Evolutionary conservation across 2,113 vertebrate species (phyloP), one percentile per base, ranked within the genome.

Genomic region (Ceuthmochares aereus): DNA sequence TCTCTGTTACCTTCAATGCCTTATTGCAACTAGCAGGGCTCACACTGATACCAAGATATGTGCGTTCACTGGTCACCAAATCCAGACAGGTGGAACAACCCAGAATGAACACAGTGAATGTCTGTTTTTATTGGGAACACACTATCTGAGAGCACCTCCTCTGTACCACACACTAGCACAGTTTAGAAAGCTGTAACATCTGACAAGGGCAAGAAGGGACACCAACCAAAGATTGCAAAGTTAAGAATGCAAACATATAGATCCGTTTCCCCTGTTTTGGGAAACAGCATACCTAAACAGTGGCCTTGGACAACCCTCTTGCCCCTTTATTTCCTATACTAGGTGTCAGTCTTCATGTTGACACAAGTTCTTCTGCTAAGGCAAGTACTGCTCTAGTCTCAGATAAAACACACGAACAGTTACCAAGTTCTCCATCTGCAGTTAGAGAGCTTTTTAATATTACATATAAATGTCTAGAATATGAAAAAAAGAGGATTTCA

Each of bases 11-110:
- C 7, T 87, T 27, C 29, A 68, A 26, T 12, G 43, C 29, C 10
- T 89, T n/a, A 42, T 6, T 18, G 84, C 26, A 91, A 68, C 64
- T 40, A 70, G 60, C 4, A 16, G 21, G 59, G 51, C 54, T 70
- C 40, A 36, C 30, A 6, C 20, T 9, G 32, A 37, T 7, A 26
- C 47, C 69, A 75, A 25, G 34, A 32, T 1, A 63, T 0, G 0
- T 12, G 56, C 6, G 3, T 15, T 47, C 42, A n/a, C 4, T 8
- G 14, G 7, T 55, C 40, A 30, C 54, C 40, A 72, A 63, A 63
- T 51, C 4, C n/a, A 75, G 47, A 60, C 68, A 52, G 26, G 43
- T 14, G 21, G 29, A 89, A 63, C 59, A 49, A 72, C 40, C 51
- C 70, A 72, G 70, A 78, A 73, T 18, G 43, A 82, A 52, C 58